Evolutionary conservation across 2,113 vertebrate genomes (phyloP).

Genomic region (Chaenogobius annularis): DNA sequence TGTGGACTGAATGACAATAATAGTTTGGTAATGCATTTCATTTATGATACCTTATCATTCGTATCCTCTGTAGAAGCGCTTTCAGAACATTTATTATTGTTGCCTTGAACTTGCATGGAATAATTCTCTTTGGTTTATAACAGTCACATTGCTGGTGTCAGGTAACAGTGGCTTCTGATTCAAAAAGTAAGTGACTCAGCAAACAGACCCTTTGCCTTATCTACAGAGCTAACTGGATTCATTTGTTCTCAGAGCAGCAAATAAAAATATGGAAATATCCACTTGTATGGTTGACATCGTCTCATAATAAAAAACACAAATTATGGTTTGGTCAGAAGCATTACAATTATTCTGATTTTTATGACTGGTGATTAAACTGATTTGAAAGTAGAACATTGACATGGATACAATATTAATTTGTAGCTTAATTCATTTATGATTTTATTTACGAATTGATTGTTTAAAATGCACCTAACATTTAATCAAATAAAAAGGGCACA

Average conservation of each 20-base stretch:
- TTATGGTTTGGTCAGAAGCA: background rate
- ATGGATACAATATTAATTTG: background rate
- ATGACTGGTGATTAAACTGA: background rate
- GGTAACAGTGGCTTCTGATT: background rate
- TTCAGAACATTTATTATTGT: conserved; percentile 25
- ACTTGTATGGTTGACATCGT: background rate
- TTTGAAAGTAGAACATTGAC: background rate
- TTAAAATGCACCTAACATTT: too few species aligned
- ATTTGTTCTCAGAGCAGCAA: background rate
- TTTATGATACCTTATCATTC: background rate
- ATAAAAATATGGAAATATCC: background rate
- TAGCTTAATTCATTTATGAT: background rate
- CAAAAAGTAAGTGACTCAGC: background rate
- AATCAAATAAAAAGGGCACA: background rate
- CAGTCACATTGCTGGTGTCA: conserved; percentile 6
- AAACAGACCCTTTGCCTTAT: background rate
- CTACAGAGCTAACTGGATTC: background rate
- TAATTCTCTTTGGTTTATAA: background rate
- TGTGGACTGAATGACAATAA: background rate
- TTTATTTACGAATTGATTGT: too few species aligned
- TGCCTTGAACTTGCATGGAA: conserved; percentile 6
- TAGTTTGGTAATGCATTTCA: background rate
- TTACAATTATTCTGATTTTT: background rate
- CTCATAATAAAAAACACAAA: background rate
- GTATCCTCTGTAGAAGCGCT: background rate